A percentile compares a stretch with the other conserved stretches of the same genome.
These are phyloP conservation scores for Tetragonula clypearis DNA, from an alignment of 1,140 invertebrate species.

Conservation along the genomic window DNA sequence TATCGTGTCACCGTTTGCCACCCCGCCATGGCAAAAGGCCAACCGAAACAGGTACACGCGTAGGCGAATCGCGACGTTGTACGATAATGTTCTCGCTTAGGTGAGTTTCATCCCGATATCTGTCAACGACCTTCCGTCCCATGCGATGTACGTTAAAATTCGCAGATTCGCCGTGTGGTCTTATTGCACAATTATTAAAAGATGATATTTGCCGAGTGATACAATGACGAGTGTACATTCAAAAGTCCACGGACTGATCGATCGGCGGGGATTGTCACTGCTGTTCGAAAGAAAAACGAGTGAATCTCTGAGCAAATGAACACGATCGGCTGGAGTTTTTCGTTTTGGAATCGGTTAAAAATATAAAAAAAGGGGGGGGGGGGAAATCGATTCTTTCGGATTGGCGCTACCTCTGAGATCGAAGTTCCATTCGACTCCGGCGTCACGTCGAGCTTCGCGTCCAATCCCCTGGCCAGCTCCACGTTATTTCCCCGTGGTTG, in stretches of 20 bases:
- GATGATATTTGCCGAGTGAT: too few relatives aligned
- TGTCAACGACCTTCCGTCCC: neutral
- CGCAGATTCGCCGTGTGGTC: too few relatives aligned
- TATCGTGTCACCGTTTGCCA: slow-evolving; percentile 43
- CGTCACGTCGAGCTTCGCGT: slow-evolving; percentile 72
- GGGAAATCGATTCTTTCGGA: neutral
- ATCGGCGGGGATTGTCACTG: too few relatives aligned
- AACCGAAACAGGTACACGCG: slow-evolving; percentile 47
- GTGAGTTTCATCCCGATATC: slow-evolving; percentile 7
- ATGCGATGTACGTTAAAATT: neutral
- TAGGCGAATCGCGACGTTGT: slow-evolving; percentile 35
- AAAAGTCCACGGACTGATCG: too few relatives aligned
- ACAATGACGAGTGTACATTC: too few relatives aligned
- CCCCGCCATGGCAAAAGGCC: slow-evolving; percentile 45
- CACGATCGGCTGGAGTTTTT: too few relatives aligned
- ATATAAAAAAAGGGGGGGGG: too few relatives aligned
- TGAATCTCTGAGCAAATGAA: too few relatives aligned
- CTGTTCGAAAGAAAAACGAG: too few relatives aligned
- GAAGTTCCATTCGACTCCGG: slow-evolving; percentile 73
- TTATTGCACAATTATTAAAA: neutral
- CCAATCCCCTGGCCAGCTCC: slow-evolving; percentile 38
- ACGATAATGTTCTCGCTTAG: neutral
- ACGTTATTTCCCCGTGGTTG: slow-evolving; percentile 54
- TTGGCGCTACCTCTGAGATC: slow-evolving; percentile 73
- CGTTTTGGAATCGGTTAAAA: too few relatives aligned